Percentiles rank a stretch among this genome's conserved stretches.
These are phyloP conservation scores for Hylaea fasciaria DNA, from an alignment of 2,888 invertebrate genomes.

Conservation along the genomic window DNA sequence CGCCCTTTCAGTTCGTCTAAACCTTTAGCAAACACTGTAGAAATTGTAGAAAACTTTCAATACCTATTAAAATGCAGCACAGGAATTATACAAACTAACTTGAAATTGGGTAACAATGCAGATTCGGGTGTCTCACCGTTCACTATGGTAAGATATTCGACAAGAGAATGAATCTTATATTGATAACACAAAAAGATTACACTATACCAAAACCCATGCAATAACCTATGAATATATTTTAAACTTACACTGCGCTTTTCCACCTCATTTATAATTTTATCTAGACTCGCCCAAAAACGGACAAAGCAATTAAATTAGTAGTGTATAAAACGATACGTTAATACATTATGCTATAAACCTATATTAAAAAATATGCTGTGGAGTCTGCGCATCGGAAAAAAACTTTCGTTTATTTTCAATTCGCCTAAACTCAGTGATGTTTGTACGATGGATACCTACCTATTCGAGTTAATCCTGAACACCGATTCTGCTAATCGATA, in stretches of 20 bases:
- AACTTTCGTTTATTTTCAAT: background rate
- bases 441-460: slow-evolving; percentile 22
- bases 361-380: background rate
- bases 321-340: background rate
- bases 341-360: background rate
- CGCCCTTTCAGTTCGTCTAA: too few relatives aligned
- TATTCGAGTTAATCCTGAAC: slow-evolving; percentile 28
- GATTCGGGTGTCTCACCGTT: too few relatives aligned
- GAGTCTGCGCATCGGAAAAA: slow-evolving; percentile 15
- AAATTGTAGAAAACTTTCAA: background rate
- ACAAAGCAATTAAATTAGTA: background rate
- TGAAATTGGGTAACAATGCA: too few relatives aligned
- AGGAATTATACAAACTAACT: too few relatives aligned
- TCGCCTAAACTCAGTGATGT: slow-evolving; percentile 14
- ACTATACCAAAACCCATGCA: slow-evolving; percentile 42
- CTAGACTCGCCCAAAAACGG: slow-evolving; percentile 11
- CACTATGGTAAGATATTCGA: slow-evolving; percentile 7
- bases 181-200: slow-evolving; percentile 38
- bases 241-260: slow-evolving; percentile 20
- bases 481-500: too few relatives aligned
- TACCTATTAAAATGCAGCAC: background rate
- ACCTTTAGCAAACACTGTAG: too few relatives aligned
- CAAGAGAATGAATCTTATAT: slow-evolving; percentile 15
- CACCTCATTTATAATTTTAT: background rate
- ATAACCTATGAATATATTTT: slow-evolving; percentile 24